These are phyloP conservation scores for Miichthys miiuy DNA, from an alignment of 2,797 vertebrate species.

Conservation along the genomic window DNA sequence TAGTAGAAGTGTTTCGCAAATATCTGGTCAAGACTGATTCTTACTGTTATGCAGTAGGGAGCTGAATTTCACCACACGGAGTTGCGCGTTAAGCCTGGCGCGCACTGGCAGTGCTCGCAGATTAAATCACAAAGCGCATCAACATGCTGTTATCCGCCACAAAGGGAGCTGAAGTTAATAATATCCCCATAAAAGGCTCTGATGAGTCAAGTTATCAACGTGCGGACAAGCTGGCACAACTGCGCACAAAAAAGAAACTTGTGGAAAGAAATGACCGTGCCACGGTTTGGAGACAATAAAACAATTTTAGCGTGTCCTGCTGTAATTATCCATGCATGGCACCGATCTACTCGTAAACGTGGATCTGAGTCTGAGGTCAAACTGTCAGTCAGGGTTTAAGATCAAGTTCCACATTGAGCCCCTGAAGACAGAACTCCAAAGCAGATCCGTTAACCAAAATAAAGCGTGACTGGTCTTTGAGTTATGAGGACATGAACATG, in stretches of 20 bases:
- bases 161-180: slow-evolving; percentile 56
- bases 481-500: slow-evolving; percentile 60
- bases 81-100: slow-evolving; percentile 19
- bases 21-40: background rate
- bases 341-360: slow-evolving; percentile 70
- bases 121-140: slow-evolving; percentile 63
- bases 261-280: background rate
- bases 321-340: slow-evolving; percentile 51
- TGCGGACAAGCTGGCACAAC: slow-evolving; percentile 19
- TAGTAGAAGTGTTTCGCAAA: background rate
- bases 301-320: slow-evolving; percentile 14
- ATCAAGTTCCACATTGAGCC: slow-evolving; percentile 80
- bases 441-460: slow-evolving; percentile 68
- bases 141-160: slow-evolving; percentile 51
- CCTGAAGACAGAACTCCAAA: slow-evolving; percentile 68
- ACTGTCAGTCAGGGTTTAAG: slow-evolving; percentile 74
- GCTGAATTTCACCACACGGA: slow-evolving; percentile 8
- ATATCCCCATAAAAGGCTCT: slow-evolving; percentile 52
- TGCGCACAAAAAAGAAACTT: background rate
- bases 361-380: slow-evolving; percentile 75
- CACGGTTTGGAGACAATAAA: slow-evolving; percentile 47
- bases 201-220: slow-evolving; percentile 30
- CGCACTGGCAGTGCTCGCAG: slow-evolving; percentile 34
- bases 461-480: slow-evolving; percentile 69
- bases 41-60: background rate